Conservation (phyloP, 2,797 vertebrate genomes). For the Luscinia luscinia region DNA sequence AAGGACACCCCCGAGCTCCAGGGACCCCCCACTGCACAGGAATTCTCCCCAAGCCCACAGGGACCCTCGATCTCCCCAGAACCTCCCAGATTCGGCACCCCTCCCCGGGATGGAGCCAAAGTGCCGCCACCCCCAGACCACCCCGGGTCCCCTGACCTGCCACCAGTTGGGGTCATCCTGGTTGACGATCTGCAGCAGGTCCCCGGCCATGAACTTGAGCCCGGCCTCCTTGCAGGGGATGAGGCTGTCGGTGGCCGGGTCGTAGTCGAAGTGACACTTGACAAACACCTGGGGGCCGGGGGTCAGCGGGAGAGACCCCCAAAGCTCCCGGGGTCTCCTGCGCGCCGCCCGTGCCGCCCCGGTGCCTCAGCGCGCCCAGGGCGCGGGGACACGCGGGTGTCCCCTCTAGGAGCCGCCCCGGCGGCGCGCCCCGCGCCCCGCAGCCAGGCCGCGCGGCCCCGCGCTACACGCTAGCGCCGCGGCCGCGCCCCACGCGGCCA, state of each 20-base stretch:
- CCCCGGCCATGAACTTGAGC: constrained; percentile 87
- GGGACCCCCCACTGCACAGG: too few relatives aligned
- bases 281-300: constrained; percentile 87
- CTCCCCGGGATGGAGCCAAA: accelerated
- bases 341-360: too few relatives aligned
- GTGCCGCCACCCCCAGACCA: too few relatives aligned
- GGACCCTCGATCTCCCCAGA: background rate
- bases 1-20: background rate
- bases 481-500: background rate
- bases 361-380: too few relatives aligned
- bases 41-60: background rate
- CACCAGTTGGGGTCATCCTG: constrained; percentile 99
- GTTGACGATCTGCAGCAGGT: constrained; percentile 95
- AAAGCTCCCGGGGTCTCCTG: too few relatives aligned
- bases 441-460: background rate
- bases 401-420: too few relatives aligned
- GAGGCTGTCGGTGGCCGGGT: constrained; percentile 90
- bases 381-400: too few relatives aligned
- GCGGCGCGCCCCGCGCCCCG: too few relatives aligned
- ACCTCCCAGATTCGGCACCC: too few relatives aligned
- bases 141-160: constrained; percentile 81
- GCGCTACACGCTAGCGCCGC: background rate
- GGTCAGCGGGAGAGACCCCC: background rate
- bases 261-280: constrained; percentile 96
- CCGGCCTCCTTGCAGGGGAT: constrained; percentile 97